Evolutionary conservation across 2,797 vertebrate genomes (phyloP).

Genomic region (Hapalemur alaotrensis): DNA sequence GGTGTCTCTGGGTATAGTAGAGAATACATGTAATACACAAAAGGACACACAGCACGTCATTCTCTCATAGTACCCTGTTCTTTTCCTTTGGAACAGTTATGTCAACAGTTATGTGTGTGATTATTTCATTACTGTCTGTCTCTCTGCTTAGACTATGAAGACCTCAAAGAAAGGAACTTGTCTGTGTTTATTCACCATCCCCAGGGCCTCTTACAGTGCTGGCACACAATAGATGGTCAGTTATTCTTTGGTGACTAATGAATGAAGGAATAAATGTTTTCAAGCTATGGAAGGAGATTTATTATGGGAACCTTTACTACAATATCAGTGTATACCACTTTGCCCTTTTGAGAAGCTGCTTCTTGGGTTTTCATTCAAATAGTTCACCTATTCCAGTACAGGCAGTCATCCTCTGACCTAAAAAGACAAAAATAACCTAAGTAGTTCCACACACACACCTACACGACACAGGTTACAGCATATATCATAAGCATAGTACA

Average conservation of each 20-base stretch:
- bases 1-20: not conserved
- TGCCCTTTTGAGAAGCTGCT: not conserved
- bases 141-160: not conserved
- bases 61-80: not conserved
- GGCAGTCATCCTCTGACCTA: not conserved
- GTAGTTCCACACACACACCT: not conserved
- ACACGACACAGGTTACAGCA: not conserved
- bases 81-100: constrained; percentile 14
- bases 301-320: not conserved
- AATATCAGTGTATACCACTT: not conserved
- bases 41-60: not conserved
- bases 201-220: not conserved
- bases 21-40: not conserved
- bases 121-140: not conserved
- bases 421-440: not conserved
- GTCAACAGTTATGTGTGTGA: not conserved
- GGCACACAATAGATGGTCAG: not conserved
- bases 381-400: not conserved
- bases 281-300: not conserved
- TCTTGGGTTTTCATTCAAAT: constrained; percentile 22
- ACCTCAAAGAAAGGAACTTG: not conserved
- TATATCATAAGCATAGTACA: not conserved
- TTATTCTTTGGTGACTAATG: not conserved
- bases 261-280: constrained; percentile 27
- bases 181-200: not conserved